phyloP scores from a whole-genome alignment of 2,113 vertebrate genomes.

The Platysteira castanea region DNA sequence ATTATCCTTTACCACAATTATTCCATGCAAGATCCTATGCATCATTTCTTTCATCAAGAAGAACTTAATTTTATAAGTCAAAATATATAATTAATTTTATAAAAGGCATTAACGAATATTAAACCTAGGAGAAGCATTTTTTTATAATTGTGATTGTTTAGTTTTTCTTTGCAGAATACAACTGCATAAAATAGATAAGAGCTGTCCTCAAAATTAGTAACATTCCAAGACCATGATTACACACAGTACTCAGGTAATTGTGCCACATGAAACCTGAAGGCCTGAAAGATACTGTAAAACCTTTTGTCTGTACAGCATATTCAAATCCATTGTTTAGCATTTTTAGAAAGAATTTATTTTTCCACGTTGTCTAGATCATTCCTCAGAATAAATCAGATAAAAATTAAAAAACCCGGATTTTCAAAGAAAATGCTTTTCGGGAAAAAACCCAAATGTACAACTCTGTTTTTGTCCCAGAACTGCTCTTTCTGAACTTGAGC shows the following conservation, averaged over 20 bases:
- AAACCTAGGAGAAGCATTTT: not conserved
- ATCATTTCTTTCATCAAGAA: not conserved
- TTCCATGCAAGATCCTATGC: not conserved
- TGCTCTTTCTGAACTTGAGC: not conserved
- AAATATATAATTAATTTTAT: not conserved
- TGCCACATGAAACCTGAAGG: not conserved
- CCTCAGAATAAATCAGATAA: not conserved
- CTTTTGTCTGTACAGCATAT: not conserved
- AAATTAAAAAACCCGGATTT: not conserved
- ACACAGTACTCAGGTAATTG: not conserved
- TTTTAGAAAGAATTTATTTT: not conserved
- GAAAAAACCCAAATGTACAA: not conserved
- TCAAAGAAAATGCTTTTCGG: rapidly evolving
- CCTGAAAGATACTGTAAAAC: not conserved
- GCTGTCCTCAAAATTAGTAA: not conserved
- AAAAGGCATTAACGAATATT: not conserved
- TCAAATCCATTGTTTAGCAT: not conserved
- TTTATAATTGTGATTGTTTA: not conserved
- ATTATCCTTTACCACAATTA: not conserved
- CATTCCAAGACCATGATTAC: not conserved
- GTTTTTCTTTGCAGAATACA: not conserved
- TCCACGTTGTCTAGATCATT: not conserved
- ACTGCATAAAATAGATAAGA: not conserved
- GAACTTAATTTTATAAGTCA: not conserved
- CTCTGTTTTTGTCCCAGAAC: not conserved